These are phyloP conservation scores for Calosoma granatense DNA, from an alignment of 1,140 invertebrate genomes.

Conservation along the genomic window DNA sequence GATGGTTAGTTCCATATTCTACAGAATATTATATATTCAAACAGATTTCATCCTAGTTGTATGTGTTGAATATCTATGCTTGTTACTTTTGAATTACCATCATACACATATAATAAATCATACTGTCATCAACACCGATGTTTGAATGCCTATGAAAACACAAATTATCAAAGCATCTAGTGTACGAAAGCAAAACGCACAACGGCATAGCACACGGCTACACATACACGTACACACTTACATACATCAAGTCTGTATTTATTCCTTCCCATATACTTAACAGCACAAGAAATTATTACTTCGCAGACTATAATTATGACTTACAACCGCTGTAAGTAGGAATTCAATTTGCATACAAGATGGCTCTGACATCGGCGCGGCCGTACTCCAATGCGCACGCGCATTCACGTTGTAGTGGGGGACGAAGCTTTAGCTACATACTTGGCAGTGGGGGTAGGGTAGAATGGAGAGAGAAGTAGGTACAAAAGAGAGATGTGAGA, in stretches of 20 bases:
- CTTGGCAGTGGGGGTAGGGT: neutral
- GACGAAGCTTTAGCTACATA: neutral
- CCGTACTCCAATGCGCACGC: neutral
- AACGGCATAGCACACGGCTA: too few species aligned
- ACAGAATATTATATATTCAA: too few species aligned
- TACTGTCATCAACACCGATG: neutral
- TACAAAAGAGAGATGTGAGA: constrained; percentile 9
- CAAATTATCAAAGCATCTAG: neutral
- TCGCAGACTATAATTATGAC: constrained; percentile 15
- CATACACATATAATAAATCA: too few species aligned
- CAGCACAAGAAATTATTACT: constrained; percentile 7
- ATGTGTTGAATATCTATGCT: too few species aligned
- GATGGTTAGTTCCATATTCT: too few species aligned
- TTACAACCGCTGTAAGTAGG: constrained; percentile 17
- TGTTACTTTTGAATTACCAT: too few species aligned
- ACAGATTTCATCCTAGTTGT: too few species aligned
- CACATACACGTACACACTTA: neutral
- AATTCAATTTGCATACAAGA: constrained; percentile 23
- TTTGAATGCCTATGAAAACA: neutral
- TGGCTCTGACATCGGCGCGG: constrained; percentile 5
- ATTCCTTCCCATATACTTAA: neutral
- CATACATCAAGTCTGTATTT: neutral
- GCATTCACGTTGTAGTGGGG: neutral
- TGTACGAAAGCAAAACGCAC: too few species aligned
- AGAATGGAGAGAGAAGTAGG: neutral